These are phyloP conservation scores for Onchidella celtica DNA, from an alignment of 2,888 invertebrate species.

Conservation along the genomic window DNA sequence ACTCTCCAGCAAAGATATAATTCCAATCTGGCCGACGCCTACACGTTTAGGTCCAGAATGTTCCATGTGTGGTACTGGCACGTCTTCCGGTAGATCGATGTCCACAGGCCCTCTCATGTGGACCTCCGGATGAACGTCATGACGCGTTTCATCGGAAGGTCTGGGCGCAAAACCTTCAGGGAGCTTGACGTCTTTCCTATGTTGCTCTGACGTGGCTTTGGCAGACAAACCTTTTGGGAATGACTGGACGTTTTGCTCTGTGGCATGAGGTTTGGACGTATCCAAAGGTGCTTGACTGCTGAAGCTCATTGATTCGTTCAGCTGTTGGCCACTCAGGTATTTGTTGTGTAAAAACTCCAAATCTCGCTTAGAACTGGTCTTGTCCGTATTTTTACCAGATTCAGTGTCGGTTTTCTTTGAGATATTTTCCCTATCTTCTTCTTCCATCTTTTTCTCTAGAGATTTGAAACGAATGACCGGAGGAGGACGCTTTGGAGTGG, in stretches of 20 bases:
- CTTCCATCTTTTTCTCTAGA: neutral
- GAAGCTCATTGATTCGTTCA: neutral
- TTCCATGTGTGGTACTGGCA: slow-evolving; percentile 65
- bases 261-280: neutral
- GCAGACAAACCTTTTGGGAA: neutral
- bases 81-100: slow-evolving; percentile 45
- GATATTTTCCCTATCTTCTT: neutral
- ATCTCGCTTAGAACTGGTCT: neutral
- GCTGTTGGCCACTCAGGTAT: neutral
- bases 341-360: slow-evolving; percentile 2
- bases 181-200: neutral
- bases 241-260: neutral
- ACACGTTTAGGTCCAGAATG: slow-evolving; percentile 65
- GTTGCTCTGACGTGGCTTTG: neutral
- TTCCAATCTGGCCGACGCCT: slow-evolving; percentile 68
- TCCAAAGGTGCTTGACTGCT: neutral
- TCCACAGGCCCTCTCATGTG: neutral
- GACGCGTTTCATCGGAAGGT: neutral
- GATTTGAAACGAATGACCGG: neutral
- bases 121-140: slow-evolving; percentile 12
- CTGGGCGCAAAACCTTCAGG: neutral
- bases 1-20: slow-evolving; percentile 65
- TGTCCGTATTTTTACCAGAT: neutral
- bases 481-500: neutral
- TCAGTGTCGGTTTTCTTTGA: neutral